Conservation (phyloP, 1,140 invertebrate genomes). For the Drosophila bifasciata region DNA sequence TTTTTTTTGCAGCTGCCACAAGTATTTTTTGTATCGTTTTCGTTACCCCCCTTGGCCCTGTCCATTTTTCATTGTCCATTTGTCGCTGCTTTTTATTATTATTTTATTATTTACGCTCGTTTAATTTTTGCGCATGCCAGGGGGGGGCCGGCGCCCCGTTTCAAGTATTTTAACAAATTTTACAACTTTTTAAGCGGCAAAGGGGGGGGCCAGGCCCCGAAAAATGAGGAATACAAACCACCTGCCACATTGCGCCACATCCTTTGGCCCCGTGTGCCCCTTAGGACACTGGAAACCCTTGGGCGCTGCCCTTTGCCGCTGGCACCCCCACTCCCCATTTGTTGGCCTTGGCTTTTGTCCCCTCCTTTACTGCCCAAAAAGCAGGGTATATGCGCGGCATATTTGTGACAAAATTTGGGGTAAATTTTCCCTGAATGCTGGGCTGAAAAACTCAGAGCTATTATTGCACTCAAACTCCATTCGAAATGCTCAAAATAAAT, state of each 20-base stretch:
- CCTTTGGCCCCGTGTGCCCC: neutral
- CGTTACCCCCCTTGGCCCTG: too few species aligned
- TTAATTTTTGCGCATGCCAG: slow-evolving; percentile 66
- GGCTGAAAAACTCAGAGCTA: too few species aligned
- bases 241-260: neutral
- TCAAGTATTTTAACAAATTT: slow-evolving; percentile 73
- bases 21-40: too few species aligned
- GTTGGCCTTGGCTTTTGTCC: slow-evolving; percentile 53
- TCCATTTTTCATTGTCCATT: slow-evolving; percentile 37
- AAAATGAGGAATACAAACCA: slow-evolving; percentile 11
- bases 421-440: too few species aligned
- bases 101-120: slow-evolving; percentile 64
- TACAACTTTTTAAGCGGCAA: slow-evolving; percentile 72
- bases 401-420: too few species aligned
- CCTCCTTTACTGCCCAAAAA: neutral
- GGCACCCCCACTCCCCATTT: too few species aligned
- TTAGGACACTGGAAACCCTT: too few species aligned
- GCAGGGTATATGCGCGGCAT: neutral
- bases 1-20: too few species aligned
- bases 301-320: neutral
- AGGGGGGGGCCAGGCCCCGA: slow-evolving; percentile 41
- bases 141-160: too few species aligned
- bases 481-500: too few species aligned
- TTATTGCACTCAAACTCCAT: too few species aligned
- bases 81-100: slow-evolving; percentile 54